phyloP scores from a whole-genome alignment of 2,888 invertebrate species.

The Caenorhabditis becei region DNA sequence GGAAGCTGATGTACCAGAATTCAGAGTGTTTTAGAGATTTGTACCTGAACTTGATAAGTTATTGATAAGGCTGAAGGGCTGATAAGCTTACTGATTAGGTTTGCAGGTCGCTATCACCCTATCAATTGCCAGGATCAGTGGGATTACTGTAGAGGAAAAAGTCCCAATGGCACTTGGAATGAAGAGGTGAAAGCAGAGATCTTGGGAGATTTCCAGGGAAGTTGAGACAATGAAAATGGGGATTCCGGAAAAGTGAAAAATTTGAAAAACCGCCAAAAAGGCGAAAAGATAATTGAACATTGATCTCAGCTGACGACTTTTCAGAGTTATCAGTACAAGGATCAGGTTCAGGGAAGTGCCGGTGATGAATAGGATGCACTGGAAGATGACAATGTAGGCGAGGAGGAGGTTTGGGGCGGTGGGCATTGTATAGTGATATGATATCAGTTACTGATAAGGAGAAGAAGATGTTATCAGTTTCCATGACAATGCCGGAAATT shows the following conservation, averaged over 20 bases:
- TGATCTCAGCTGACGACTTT: not conserved
- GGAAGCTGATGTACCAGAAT: not conserved
- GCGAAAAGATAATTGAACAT: not conserved
- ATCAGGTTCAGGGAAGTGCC: not conserved
- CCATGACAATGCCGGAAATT: too few relatives aligned
- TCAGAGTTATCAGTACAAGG: not conserved
- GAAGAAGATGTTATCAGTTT: too few relatives aligned
- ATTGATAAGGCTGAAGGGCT: too few relatives aligned
- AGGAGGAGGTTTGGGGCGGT: not conserved
- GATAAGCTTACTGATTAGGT: not conserved
- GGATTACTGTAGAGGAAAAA: not conserved
- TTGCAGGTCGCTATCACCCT: conserved; percentile 24
- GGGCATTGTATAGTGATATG: too few relatives aligned
- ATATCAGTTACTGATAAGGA: too few relatives aligned
- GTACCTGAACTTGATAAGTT: not conserved
- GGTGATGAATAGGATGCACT: not conserved
- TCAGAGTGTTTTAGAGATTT: conserved; percentile 18
- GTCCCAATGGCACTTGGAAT: conserved; percentile 13
- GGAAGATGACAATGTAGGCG: not conserved
- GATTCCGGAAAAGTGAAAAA: not conserved
- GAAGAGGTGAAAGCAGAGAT: conserved; percentile 25
- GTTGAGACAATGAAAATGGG: not conserved
- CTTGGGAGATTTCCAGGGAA: not conserved
- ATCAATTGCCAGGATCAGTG: conserved; percentile 29
- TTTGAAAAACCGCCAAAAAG: not conserved